Evolutionary conservation across 2,797 vertebrate genomes (phyloP).

Genomic region (Poecilia velifera): DNA sequence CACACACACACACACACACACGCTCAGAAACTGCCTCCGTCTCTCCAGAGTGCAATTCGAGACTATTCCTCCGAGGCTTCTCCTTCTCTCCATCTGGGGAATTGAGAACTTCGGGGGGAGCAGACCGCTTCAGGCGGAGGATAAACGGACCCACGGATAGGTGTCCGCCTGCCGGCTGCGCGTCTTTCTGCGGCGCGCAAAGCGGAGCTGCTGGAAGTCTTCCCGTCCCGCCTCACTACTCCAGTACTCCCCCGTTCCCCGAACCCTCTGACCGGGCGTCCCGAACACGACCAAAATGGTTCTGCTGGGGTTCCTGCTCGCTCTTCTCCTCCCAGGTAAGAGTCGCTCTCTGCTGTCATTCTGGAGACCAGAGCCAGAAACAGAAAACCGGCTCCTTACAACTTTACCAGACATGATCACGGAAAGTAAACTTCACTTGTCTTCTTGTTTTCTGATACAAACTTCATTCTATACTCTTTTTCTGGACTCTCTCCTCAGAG

Average conservation of each 20-base stretch:
- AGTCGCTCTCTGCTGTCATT: neutral
- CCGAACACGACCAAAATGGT: conserved; percentile 64
- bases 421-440: neutral
- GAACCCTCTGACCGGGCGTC: conserved; percentile 5
- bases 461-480: neutral
- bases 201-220: conserved; percentile 52
- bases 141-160: conserved; percentile 2
- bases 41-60: conserved; percentile 23
- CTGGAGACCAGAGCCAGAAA: neutral
- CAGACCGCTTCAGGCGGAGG: conserved; percentile 23
- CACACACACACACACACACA: neutral
- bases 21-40: neutral
- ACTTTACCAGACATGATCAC: neutral
- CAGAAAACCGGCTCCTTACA: neutral
- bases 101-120: conserved; percentile 50
- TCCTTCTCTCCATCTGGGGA: conserved; percentile 10
- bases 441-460: neutral
- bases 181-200: conserved; percentile 53
- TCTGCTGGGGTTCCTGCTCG: conserved; percentile 63
- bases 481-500: neutral
- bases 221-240: conserved; percentile 22
- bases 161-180: conserved; percentile 18
- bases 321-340: conserved; percentile 74
- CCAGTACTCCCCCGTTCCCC: neutral
- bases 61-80: conserved; percentile 12